Percentiles rank a stretch among this genome's conserved stretches.
Evolutionary conservation across 2,888 invertebrate genomes (phyloP).

Genomic region (Xanthia icteritia): DNA sequence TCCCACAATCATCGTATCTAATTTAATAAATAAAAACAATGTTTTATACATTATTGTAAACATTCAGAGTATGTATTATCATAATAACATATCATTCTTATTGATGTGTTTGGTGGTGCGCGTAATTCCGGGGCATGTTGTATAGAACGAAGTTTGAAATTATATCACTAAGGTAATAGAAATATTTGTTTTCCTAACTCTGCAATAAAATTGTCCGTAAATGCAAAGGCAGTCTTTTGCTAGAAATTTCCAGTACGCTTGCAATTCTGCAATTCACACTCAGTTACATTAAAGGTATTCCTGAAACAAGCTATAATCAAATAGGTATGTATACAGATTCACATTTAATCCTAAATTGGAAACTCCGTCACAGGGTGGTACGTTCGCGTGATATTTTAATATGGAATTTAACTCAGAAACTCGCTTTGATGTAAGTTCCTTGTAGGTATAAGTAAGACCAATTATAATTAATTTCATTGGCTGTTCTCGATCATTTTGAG

Average conservation of each 20-base stretch:
- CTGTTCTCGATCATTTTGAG: background rate
- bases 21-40: too few relatives aligned
- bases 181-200: background rate
- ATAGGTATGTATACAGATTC: background rate
- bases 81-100: too few relatives aligned
- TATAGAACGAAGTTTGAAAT: background rate
- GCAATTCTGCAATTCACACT: background rate
- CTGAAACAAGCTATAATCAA: background rate
- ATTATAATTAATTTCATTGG: background rate
- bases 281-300: background rate
- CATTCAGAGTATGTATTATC: too few relatives aligned
- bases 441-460: background rate
- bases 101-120: too few relatives aligned
- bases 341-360: conserved; percentile 5
- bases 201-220: background rate
- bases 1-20: too few relatives aligned
- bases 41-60: too few relatives aligned
- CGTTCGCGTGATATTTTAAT: background rate
- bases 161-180: too few relatives aligned
- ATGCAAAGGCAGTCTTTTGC: background rate
- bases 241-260: background rate
- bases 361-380: background rate
- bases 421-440: conserved; percentile 2
- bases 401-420: background rate
- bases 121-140: too few relatives aligned